A percentile compares a stretch with the other conserved stretches of the same genome.
Conservation (phyloP, 2,113 vertebrate species). For the Numida meleagris region DNA sequence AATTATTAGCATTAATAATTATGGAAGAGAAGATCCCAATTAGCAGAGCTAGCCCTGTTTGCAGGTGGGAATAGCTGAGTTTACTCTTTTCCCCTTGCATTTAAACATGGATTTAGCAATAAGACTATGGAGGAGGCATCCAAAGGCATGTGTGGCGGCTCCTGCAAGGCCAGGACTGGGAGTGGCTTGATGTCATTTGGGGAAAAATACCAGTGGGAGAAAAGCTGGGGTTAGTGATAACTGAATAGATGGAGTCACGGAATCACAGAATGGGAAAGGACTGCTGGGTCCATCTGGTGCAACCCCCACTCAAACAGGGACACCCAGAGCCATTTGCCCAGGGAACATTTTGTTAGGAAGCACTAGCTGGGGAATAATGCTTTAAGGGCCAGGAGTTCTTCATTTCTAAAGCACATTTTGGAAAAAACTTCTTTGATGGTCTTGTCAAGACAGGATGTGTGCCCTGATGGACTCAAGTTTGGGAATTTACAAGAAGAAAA, state of each 20-base stretch:
- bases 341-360: neutral
- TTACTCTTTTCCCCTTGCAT: accelerated
- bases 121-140: neutral
- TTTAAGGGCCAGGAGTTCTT: neutral
- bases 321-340: neutral
- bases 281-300: neutral
- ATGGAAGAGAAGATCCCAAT: neutral
- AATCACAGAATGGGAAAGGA: neutral
- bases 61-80: neutral
- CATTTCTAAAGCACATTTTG: neutral
- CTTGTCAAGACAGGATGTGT: neutral
- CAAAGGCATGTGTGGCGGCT: neutral
- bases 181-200: accelerated
- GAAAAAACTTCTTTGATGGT: neutral
- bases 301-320: neutral
- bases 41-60: neutral
- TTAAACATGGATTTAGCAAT: neutral
- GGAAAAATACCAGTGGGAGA: neutral
- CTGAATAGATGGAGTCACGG: accelerated
- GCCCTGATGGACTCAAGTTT: neutral
- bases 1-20: neutral
- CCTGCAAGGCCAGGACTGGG: neutral
- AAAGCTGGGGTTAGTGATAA: neutral
- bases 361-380: neutral
- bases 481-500: neutral